Conservation (phyloP, 2,888 invertebrate genomes). For the Phragmatobia fuliginosa region DNA sequence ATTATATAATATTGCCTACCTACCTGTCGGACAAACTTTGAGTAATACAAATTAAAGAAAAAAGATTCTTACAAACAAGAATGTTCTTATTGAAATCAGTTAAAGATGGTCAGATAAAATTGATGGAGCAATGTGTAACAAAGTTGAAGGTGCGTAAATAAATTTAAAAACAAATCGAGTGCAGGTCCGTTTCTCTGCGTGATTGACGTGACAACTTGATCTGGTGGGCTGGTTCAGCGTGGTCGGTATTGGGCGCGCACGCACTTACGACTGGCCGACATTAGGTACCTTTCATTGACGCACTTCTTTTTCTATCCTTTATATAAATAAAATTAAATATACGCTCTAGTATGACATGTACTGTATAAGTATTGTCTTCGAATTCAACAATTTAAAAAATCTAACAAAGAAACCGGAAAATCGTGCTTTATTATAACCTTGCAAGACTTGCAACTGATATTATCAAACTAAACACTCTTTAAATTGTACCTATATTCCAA, state of each 20-base stretch:
- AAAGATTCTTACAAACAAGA: neutral
- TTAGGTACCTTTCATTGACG: neutral
- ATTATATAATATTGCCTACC: too few species aligned
- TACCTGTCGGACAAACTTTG: neutral
- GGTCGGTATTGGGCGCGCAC: conserved; percentile 10
- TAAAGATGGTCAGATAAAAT: neutral
- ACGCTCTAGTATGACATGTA: neutral
- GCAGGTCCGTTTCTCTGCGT: conserved; percentile 66
- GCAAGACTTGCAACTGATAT: neutral
- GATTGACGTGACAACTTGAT: conserved; percentile 75
- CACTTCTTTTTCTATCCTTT: neutral
- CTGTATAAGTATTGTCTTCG: neutral
- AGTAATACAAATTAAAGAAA: neutral
- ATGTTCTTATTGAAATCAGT: neutral
- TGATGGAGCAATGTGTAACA: conserved; percentile 5
- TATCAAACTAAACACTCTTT: neutral
- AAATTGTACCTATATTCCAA: neutral
- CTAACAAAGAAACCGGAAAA: neutral
- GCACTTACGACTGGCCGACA: conserved; percentile 1
- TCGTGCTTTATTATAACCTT: neutral
- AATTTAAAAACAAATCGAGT: conserved; percentile 59
- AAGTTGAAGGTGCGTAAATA: conserved; percentile 51
- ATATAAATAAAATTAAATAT: neutral
- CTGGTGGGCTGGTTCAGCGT: conserved; percentile 33
- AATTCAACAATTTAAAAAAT: conserved; percentile 3